Evolutionary conservation across 2,797 vertebrate species (phyloP).

Genomic region (Bovichtus variegatus): DNA sequence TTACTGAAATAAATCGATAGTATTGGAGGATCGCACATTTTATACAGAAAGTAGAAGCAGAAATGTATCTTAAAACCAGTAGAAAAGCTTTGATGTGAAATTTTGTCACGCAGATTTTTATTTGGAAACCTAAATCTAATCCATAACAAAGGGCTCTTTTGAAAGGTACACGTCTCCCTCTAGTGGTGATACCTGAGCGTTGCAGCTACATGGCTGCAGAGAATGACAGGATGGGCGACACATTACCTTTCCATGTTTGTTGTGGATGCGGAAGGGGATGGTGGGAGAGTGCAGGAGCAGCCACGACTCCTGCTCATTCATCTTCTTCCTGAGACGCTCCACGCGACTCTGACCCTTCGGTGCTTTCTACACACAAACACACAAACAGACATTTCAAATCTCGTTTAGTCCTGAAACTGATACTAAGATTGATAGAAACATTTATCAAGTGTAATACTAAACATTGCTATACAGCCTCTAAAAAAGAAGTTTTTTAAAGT

Average conservation of each 20-base stretch:
- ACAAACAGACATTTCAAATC: background rate
- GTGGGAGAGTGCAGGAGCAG: slow-evolving; percentile 94
- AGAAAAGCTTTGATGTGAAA: background rate
- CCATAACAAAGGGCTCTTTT: background rate
- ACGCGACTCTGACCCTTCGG: slow-evolving; percentile 94
- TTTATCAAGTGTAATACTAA: background rate
- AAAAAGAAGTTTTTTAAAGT: background rate
- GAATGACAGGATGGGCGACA: background rate
- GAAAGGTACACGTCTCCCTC: slow-evolving; percentile 56
- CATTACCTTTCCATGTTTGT: slow-evolving; percentile 96
- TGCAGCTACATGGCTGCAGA: slow-evolving; percentile 10
- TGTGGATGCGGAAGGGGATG: slow-evolving; percentile 97
- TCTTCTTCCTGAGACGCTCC: slow-evolving; percentile 98
- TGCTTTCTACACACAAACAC: slow-evolving; percentile 87
- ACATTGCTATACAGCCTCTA: background rate
- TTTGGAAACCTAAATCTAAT: background rate
- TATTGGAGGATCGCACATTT: background rate
- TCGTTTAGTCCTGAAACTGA: background rate
- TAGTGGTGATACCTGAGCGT: slow-evolving; percentile 40
- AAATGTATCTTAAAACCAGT: background rate
- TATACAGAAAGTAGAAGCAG: background rate
- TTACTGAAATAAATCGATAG: background rate
- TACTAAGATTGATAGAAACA: background rate
- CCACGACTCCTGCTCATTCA: slow-evolving; percentile 98
- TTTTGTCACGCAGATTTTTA: background rate